Base-by-base conservation (phyloP, 2,888 invertebrate species). In the Serripes groenlandicus region DNA sequence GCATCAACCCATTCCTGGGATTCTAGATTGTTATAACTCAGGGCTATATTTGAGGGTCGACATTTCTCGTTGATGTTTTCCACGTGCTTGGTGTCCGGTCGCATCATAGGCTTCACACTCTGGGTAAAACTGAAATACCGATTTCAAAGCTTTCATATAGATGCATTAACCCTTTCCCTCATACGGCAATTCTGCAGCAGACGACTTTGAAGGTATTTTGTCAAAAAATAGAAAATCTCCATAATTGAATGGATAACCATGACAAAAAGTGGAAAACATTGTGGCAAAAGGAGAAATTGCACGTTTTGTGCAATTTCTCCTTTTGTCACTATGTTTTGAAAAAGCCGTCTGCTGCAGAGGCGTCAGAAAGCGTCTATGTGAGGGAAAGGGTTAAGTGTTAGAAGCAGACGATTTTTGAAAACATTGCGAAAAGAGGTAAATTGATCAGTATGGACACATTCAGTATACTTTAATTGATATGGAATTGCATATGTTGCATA, bases 1-100 rank as follows among this genome's bases (percentile, higher is more conserved):
- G 92, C 93, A 66, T 92, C 92, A 77, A 92, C 89, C 92, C 92
- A 92, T 74, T 92, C 90, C 73, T 92, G 92, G n/a, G 91, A 91
- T 77, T 92, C 92, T 18, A 93, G 83, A 5, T 89, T 89, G 70
- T 90, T 91, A 78, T 92, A 92, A 49, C 86, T 78, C 60, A 92
- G 80, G 7, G 93, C 92, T 5, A 93, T 89, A 72, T 89, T 91
- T 72, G 89, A 88, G 26, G 93, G 93, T 18, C 93, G 90, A 81
- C 92, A 93, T 66, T 86, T 88, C 85, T 93, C 93, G 56, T 89
- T 91, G 75, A 93, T 81, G 77, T 88, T 89, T 42, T 89, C 89
- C 1, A 87, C 86, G 23, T 73, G 75, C 32, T 85, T 78, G 32
- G 81, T 83, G 72, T 88, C 88, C 9, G 80, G 75, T 7, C 88